Evolutionary conservation across 1,140 invertebrate species (phyloP).

Genomic region (Calliphora vicina): DNA sequence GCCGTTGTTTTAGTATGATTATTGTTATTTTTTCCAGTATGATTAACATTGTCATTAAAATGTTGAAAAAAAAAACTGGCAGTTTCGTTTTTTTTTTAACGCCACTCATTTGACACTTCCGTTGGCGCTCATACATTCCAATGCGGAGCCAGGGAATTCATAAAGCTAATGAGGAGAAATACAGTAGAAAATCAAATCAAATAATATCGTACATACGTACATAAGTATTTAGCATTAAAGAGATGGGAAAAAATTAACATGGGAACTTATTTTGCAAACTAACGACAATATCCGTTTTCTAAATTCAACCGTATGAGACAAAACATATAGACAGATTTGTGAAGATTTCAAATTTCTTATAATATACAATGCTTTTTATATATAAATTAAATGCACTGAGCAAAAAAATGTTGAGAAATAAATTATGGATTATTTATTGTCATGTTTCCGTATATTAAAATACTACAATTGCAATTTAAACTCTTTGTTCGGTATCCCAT

Average conservation of each 20-base stretch:
- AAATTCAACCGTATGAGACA: constrained; percentile 23
- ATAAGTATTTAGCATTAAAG: constrained; percentile 1
- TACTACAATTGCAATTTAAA: no score
- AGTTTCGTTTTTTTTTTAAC: constrained; percentile 45
- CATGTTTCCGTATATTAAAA: no score
- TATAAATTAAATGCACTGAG: not conserved
- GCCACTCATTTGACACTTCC: constrained; percentile 61
- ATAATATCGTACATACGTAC: not conserved
- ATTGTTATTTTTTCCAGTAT: not conserved
- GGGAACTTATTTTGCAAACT: constrained; percentile 30
- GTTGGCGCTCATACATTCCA: constrained; percentile 41
- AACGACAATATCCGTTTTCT: constrained; percentile 51
- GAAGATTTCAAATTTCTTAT: not conserved
- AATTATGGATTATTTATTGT: no score
- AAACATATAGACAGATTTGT: no score
- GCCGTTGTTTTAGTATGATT: not conserved
- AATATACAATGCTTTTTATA: not conserved
- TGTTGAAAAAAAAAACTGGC: not conserved
- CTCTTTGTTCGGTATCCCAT: no score
- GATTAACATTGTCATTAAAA: constrained; percentile 34
- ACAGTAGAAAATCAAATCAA: not conserved
- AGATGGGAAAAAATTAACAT: constrained; percentile 37
- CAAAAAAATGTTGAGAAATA: not conserved
- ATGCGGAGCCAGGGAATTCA: not conserved
- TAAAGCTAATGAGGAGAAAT: not conserved